Base-by-base conservation (phyloP, 2,113 vertebrate genomes). In the Chroicocephalus ridibundus region DNA sequence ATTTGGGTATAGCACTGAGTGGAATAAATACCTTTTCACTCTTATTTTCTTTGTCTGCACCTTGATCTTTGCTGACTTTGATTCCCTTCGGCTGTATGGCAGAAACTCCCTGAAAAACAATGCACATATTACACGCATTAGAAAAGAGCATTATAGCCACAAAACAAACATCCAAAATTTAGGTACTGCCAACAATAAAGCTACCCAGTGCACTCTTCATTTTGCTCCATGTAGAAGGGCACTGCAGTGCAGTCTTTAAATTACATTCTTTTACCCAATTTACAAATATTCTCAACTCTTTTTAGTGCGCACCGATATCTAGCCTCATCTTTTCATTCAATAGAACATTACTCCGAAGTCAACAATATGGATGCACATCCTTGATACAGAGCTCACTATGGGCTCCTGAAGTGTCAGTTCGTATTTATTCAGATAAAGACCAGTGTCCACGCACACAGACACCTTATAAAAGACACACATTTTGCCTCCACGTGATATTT, bases 1-100 rank as follows among this genome's bases (percentile, higher is more conserved):
- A 88, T 40, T 69, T 65, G 72, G 27, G 40, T 68, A n/a, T 2
- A 71, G 74, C 40, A 52, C 3, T 54, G 77, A 93, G 89, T 22
- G 54, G 36, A 84, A 95, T 87, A 91, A 94, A 95, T 97, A 98
- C 98, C 98, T 98, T 97, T 84, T 97, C 97, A 71, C 57, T 96
- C 75, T 69, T 95, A 14, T 91, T 93, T 88, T 94, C 96, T 74
- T 86, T 96, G 60, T 82, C 94, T 76, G 84, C 75, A 36, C 96
- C 90, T 36, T 96, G 93, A 61, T 92, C 96, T 78, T 61, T 95
- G 68, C 84, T 49, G 36, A 60, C 65, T 90, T 96, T 97, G 62
- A 90, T 69, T 95, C 92, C 94, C 74, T 98, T 98, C 49, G 91
- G 93, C 27, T 95, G 96, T 21, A 88, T 4, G 3, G 61, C 70